A percentile compares a stretch with the other conserved stretches of the same genome.
Evolutionary conservation across 2,113 vertebrate species (phyloP).

Genomic region (Opisthocomus hoazin): DNA sequence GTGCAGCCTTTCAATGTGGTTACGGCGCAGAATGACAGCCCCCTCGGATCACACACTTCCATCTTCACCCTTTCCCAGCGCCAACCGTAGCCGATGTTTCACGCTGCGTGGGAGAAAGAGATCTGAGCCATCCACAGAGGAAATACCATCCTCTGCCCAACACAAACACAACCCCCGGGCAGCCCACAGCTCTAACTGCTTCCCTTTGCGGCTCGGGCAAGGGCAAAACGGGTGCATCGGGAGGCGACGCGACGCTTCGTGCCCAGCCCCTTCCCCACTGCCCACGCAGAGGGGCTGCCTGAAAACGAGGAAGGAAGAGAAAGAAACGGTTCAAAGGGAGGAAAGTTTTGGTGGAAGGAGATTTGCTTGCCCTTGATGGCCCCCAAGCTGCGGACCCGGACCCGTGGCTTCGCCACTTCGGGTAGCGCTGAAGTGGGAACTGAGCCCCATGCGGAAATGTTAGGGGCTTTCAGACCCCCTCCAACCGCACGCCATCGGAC

Average conservation of each 20-base stretch:
- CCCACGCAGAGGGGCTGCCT: neutral
- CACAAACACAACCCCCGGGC: slow-evolving; percentile 32
- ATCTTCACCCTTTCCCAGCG: neutral
- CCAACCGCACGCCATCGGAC: rapidly evolving
- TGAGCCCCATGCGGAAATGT: rapidly evolving
- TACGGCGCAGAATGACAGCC: neutral
- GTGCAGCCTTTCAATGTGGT: neutral
- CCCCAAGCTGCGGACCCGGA: neutral
- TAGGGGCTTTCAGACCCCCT: neutral
- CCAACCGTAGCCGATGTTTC: neutral
- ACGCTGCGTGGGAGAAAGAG: neutral
- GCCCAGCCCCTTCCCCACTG: neutral
- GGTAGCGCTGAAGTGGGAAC: neutral
- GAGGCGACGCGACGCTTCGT: neutral
- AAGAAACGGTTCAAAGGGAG: neutral
- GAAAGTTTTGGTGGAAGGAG: neutral
- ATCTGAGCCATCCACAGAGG: slow-evolving; percentile 21
- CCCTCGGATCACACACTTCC: neutral
- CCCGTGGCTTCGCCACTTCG: neutral
- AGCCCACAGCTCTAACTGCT: slow-evolving; percentile 44
- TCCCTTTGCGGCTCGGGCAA: slow-evolving; percentile 18
- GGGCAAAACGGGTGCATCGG: neutral
- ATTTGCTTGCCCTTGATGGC: neutral
- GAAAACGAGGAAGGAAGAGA: slow-evolving; percentile 15
- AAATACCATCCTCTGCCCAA: slow-evolving; percentile 33